Base-by-base conservation (phyloP, 2,888 invertebrate genomes). In the Odontothrips loti region DNA sequence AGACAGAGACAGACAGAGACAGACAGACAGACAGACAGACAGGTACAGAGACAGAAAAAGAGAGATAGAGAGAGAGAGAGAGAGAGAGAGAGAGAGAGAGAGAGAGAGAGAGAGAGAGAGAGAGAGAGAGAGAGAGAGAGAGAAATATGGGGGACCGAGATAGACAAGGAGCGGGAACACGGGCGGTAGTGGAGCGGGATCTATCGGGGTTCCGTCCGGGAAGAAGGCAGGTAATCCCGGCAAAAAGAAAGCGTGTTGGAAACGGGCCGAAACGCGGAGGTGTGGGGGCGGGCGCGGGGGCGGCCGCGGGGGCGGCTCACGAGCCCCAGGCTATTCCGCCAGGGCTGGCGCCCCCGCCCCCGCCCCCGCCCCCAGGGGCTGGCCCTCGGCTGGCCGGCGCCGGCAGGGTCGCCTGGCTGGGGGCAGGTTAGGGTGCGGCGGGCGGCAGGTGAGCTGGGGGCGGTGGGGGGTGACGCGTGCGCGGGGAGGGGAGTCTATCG, bases 141-240 rank as follows among this genome's bases (percentile, higher is more conserved):
- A 9, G 20, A 82, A 79, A 83, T 83, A 83, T 83, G 84, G 87
- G 86, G 87, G 86, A 87, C 87, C 87, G 84, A 86, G 86, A 87
- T 79, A 27, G 78, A 47, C 79, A 80, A 63, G 80, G 80, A 10
- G 12, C 1, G 27, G 27, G 68, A 27, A 10, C 23, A 27, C 68
- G 27, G 68, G 68, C 8, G 63, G 63, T 58, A 2, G 63, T 3
- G 68, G 34, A 6, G 34, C 34, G 34, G 34, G 34, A 43, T 43
- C 34, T 6, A 43, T 43, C 34, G 34, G 3, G 3, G 34, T 43
- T 2, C 3, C 2, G 34, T 43, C 34, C 34, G 34, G 34, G 34
- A 43, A 43, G 34, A 43, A 43, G 34, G 34, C 34, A 43, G 12
- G 68, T 75, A 23, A 75, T 23, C 68, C 23, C 11, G 23, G 58